Evolutionary conservation across 2,888 invertebrate genomes (phyloP), one percentile per base, ranked within the genome.

Genomic region (Leptogaster cylindrica): DNA sequence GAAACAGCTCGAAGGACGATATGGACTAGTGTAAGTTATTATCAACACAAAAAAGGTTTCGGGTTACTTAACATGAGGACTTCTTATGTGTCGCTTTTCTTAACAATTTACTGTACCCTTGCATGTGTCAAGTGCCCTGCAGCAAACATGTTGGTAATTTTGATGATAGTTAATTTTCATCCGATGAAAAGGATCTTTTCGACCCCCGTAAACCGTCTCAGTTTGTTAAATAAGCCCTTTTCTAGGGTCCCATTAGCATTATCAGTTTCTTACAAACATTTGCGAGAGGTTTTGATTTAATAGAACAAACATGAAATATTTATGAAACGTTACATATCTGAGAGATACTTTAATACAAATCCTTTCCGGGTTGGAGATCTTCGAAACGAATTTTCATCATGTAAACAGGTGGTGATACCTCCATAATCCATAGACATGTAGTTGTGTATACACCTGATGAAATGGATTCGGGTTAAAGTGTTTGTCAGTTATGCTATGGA

Each of bases 41-140:
- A 61, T 61, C 61, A 61, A 44, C 61, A 61, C 61, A 61, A 61
- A 61, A 61, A 61, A 61, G 61, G 61, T 61, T 44, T 61, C 12
- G 61, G 61, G 44, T 61, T 61, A 61, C 61, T 61, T 44, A 61
- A 44, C 44, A 61, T 44, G 44, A 44, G 61, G 44, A 28, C 44
- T 27, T 61, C 61, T 61, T 44, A 12, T 16, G 36, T 61, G 61
- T 61, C 61, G 28, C 27, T 61, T 44, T 61, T 31, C 44, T 44
- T 28, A 28, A 41, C 12, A 39, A 46, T 63, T 63, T 46, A 12
- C 20, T 28, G 41, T 44, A 41, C 44, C 61, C 31, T 63, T 63
- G 44, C 44, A 44, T 46, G 46, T 63, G 10, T 18, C 44, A 44
- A 28, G 55, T 55, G 55, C 55, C 55, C 36, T 55, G 36, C 36